Evolutionary conservation across 2,888 invertebrate species (phyloP), one percentile per base, ranked within the genome.

Genomic region (Nemapogon koenigi): DNA sequence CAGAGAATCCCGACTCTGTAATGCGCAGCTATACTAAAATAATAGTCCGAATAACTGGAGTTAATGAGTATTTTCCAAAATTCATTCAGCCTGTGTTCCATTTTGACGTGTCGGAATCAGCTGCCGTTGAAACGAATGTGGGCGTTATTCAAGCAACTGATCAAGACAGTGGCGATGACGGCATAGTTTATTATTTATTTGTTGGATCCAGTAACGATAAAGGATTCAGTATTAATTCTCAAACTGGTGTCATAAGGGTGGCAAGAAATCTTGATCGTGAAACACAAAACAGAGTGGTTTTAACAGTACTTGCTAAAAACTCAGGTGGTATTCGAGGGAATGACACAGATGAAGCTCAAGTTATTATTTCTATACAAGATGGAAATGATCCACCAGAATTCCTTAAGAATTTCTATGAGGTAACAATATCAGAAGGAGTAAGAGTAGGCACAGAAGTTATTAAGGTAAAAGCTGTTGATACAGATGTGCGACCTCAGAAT

Each of bases 371-470:
- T 0, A 91, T 97, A 44, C 93, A 95, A 71, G 97, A 97, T 62
- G 96, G 96, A 14, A 97, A 97, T 59, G 97, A 97, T 73, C 94
- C 97, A 1, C 97, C 97, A 0, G 92, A 93, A 60, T 97, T 97
- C 60, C 66, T 88, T n/a, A 85, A 89, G 52, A 82, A 81, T 35
- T 59, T 83, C 14, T 97, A 97, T 59, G 88, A 90, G 53, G 85
- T 90, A 0, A 84, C 83, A 42, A 83, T 97, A 15, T 88, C 89
- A 1, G 97, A 97, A 76, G 91, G 89, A 14, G 89, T 88, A 0
- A 53, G 67, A 0, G 66, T 87, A 7, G 94, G 94, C 1, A 86
- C 90, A 7, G 83, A 84, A 57, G 85, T 95, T 0, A 63, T 87
- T 22, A 83, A 85, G 19, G 93, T 97, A 0, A 86, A 89, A 57